Percentiles rank a stretch among this genome's conserved stretches.
These are phyloP conservation scores for Ibidorhyncha struthersii DNA, from an alignment of 2,113 vertebrate species.

Conservation along the genomic window DNA sequence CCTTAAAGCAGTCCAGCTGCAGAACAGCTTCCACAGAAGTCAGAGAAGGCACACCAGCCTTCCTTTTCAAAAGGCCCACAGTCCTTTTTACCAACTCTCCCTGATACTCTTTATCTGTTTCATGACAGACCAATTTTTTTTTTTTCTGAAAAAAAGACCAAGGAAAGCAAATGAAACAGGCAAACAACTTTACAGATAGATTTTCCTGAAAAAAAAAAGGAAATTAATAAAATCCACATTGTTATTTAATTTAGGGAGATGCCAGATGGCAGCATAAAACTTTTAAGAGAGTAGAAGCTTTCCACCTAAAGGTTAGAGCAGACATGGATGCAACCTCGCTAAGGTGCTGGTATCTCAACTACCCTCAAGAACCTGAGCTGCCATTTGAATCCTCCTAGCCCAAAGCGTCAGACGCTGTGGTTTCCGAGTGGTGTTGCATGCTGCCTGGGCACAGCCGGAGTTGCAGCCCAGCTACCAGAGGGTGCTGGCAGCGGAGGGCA, in stretches of 20 bases:
- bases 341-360: background rate
- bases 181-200: background rate
- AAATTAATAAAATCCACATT: background rate
- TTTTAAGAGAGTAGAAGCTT: background rate
- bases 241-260: background rate
- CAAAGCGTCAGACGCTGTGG: fast-evolving
- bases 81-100: background rate
- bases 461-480: background rate
- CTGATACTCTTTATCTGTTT: background rate
- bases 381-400: background rate
- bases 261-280: background rate
- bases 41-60: background rate
- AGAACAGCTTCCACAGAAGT: background rate
- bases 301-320: background rate
- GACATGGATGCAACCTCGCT: fast-evolving
- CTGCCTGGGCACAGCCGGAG: background rate
- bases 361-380: background rate
- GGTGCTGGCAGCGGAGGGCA: background rate
- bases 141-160: background rate
- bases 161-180: background rate
- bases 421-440: fast-evolving
- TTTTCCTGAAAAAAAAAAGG: background rate
- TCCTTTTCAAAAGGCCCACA: background rate
- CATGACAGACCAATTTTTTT: background rate
- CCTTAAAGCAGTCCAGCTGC: background rate